Conservation (phyloP, 2,113 vertebrate species). For the Rhinolophus sinicus region DNA sequence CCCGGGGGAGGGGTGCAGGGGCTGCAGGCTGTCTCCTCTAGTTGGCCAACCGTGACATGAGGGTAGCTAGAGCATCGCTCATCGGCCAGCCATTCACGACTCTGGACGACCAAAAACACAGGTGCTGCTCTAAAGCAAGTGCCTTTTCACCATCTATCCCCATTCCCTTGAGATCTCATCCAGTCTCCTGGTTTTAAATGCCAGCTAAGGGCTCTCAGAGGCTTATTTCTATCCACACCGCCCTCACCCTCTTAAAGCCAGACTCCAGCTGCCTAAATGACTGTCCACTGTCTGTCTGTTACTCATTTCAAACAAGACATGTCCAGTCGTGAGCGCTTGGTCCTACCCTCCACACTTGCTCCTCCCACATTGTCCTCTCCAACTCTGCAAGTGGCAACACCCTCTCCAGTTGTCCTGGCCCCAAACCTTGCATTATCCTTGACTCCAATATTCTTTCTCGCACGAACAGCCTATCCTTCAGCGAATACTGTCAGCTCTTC, state of each 20-base stretch:
- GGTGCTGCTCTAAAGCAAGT: background rate
- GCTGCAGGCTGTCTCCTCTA: background rate
- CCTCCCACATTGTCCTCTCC: fast-evolving
- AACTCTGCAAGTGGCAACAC: background rate
- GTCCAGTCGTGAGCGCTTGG: background rate
- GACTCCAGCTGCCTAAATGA: fast-evolving
- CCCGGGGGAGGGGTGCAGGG: background rate
- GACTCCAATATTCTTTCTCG: background rate
- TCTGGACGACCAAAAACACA: background rate
- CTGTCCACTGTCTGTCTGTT: background rate
- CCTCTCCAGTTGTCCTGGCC: background rate
- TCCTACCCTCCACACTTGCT: background rate
- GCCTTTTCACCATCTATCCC: background rate
- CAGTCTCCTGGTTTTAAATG: background rate
- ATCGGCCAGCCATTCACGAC: background rate
- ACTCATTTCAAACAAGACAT: fast-evolving
- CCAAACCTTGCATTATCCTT: background rate
- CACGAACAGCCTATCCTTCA: background rate
- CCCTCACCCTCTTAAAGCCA: background rate
- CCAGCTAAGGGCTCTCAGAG: background rate
- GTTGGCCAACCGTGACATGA: background rate
- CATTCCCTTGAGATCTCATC: background rate
- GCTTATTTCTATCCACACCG: background rate
- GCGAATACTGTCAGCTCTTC: background rate
- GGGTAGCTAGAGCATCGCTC: background rate